Percentiles rank a stretch among this genome's conserved stretches.
Conservation (phyloP, 1,140 invertebrate genomes). For the Idris sp. region DNA sequence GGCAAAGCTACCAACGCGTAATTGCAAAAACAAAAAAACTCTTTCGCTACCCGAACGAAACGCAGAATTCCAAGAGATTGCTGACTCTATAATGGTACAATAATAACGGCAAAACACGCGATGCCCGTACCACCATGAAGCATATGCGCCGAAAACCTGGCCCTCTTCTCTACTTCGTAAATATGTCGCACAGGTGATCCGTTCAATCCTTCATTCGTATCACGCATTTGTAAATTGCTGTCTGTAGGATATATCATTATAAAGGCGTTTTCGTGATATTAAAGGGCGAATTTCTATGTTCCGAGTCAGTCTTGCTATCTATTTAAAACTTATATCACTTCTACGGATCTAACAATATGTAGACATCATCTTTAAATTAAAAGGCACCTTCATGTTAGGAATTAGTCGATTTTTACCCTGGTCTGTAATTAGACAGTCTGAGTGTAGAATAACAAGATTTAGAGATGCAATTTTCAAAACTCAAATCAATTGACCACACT, state of each 20-base stretch:
- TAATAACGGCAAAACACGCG: slow-evolving; percentile 63
- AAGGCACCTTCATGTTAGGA: slow-evolving; percentile 31
- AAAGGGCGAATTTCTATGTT: slow-evolving; percentile 23
- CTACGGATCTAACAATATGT: slow-evolving; percentile 54
- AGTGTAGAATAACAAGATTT: slow-evolving; percentile 5
- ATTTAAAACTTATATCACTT: slow-evolving; percentile 52
- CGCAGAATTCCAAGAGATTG: slow-evolving; percentile 38
- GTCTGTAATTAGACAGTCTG: slow-evolving; percentile 41
- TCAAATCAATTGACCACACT: too few relatives aligned
- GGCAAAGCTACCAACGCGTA: slow-evolving; percentile 11
- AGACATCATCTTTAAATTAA: slow-evolving; percentile 54
- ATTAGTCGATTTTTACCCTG: slow-evolving; percentile 16
- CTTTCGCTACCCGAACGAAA: slow-evolving; percentile 6
- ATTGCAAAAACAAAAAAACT: slow-evolving; percentile 32
- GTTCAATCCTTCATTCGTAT: slow-evolving; percentile 46
- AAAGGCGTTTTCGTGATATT: too few relatives aligned
- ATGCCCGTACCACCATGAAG: slow-evolving; percentile 36
- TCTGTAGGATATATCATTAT: slow-evolving; percentile 38
- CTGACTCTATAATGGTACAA: slow-evolving; percentile 53
- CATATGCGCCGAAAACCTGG: slow-evolving; percentile 19
- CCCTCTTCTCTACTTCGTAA: slow-evolving; percentile 18
- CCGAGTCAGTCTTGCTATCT: slow-evolving; percentile 27
- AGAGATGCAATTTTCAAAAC: too few relatives aligned
- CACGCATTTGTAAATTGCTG: slow-evolving; percentile 45
- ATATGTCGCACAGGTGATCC: slow-evolving; percentile 56